Conservation (phyloP, 2,888 invertebrate genomes). For the Flabesymbios commensalis region DNA sequence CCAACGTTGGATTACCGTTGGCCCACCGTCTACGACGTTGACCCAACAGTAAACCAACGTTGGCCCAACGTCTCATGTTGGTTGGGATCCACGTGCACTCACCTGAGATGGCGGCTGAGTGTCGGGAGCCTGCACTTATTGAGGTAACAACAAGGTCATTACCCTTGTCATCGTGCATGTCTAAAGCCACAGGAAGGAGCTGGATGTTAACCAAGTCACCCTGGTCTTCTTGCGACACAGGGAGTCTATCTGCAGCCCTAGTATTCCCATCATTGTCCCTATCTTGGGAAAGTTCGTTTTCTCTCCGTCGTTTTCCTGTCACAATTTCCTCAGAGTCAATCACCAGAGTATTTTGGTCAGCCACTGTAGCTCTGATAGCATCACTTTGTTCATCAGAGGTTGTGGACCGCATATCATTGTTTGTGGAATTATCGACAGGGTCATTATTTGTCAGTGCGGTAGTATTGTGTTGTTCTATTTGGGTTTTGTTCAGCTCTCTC, state of each 20-base stretch:
- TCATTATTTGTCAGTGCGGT: not conserved
- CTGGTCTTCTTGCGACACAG: not conserved
- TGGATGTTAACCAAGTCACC: conserved; percentile 34
- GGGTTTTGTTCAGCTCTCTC: no score
- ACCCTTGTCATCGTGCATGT: not conserved
- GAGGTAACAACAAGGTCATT: conserved; percentile 38
- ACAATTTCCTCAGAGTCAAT: not conserved
- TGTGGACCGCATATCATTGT: not conserved
- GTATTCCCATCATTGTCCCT: not conserved
- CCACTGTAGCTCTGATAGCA: not conserved
- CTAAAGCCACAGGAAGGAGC: conserved; percentile 34
- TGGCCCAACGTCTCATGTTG: no score
- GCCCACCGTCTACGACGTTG: no score
- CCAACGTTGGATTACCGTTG: no score
- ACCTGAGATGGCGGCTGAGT: conserved; percentile 74
- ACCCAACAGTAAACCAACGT: no score
- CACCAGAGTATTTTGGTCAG: not conserved
- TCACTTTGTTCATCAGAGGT: no score
- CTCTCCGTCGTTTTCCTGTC: not conserved
- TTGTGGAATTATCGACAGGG: not conserved
- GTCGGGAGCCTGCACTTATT: conserved; percentile 77
- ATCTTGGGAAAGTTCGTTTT: not conserved
- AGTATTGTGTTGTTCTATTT: not conserved
- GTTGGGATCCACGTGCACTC: no score
- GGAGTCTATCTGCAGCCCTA: not conserved